phyloP scores from a whole-genome alignment of 2,113 vertebrate species.

The Cynopterus brachyotis region DNA sequence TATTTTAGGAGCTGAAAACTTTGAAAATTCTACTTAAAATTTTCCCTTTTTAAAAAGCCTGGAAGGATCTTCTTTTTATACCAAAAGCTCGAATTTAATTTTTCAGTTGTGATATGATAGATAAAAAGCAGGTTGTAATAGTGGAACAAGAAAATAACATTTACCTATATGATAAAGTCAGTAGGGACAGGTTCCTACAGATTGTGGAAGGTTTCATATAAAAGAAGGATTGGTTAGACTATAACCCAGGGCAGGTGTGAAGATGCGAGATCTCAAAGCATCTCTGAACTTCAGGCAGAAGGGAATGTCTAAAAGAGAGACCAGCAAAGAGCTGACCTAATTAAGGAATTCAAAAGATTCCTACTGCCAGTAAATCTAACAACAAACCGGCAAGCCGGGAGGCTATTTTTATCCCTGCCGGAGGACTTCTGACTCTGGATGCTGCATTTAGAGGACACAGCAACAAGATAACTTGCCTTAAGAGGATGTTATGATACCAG shows the following conservation, averaged over 20 bases:
- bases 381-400: slow-evolving; percentile 64
- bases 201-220: neutral
- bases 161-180: neutral
- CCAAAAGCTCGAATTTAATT: slow-evolving; percentile 11
- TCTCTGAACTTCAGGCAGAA: slow-evolving; percentile 40
- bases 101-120: slow-evolving; percentile 14
- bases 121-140: neutral
- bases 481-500: slow-evolving; percentile 74
- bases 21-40: slow-evolving; percentile 6
- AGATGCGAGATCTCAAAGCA: slow-evolving; percentile 40
- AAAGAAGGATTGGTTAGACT: neutral
- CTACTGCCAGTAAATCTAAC: slow-evolving; percentile 72
- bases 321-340: slow-evolving; percentile 61
- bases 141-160: neutral
- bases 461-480: slow-evolving; percentile 75
- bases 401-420: slow-evolving; percentile 72
- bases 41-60: neutral
- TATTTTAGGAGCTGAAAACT: slow-evolving; percentile 27
- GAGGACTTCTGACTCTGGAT: slow-evolving; percentile 69
- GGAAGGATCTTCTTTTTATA: neutral
- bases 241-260: neutral
- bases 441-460: slow-evolving; percentile 65
- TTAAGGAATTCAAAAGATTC: slow-evolving; percentile 78
- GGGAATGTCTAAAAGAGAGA: slow-evolving; percentile 61
- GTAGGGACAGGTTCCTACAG: neutral